These are phyloP conservation scores for Unio pictorum DNA, from an alignment of 2,888 invertebrate species.

Conservation along the genomic window DNA sequence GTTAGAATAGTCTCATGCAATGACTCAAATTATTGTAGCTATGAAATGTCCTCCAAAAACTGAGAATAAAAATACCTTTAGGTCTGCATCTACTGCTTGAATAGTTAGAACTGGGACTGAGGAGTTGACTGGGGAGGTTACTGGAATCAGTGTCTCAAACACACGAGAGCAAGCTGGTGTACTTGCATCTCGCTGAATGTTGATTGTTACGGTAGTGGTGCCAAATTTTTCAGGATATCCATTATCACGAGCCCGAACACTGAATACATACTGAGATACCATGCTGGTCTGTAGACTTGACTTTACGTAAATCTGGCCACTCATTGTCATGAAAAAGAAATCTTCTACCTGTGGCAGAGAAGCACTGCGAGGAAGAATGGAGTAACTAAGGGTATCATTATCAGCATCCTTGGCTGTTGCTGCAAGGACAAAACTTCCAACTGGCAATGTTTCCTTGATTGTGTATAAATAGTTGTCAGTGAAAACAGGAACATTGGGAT, in stretches of 20 bases:
- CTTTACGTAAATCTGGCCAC: conserved; percentile 43
- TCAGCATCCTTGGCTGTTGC: conserved; percentile 71
- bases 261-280: conserved; percentile 36
- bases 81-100: conserved; percentile 40
- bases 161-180: conserved; percentile 24
- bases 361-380: conserved; percentile 14
- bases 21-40: no score
- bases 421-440: conserved; percentile 78
- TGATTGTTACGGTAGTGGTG: conserved; percentile 44
- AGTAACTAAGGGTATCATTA: conserved; percentile 38
- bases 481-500: conserved; percentile 50
- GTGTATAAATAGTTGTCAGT: conserved; percentile 25
- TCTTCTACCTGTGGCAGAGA: conserved; percentile 14
- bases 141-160: conserved; percentile 30
- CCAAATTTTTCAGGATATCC: conserved; percentile 46
- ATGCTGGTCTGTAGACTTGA: conserved; percentile 19
- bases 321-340: conserved; percentile 26
- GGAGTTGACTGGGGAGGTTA: conserved; percentile 30
- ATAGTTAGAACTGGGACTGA: conserved; percentile 33
- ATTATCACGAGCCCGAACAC: conserved; percentile 39
- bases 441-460: conserved; percentile 45
- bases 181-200: conserved; percentile 40
- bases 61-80: conserved; percentile 15
- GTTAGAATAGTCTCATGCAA: no score
- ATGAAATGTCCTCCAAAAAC: background rate